Percentiles rank a stretch among this genome's conserved stretches.
Conservation (phyloP, 2,797 vertebrate genomes). For the Australoheros facetus region DNA sequence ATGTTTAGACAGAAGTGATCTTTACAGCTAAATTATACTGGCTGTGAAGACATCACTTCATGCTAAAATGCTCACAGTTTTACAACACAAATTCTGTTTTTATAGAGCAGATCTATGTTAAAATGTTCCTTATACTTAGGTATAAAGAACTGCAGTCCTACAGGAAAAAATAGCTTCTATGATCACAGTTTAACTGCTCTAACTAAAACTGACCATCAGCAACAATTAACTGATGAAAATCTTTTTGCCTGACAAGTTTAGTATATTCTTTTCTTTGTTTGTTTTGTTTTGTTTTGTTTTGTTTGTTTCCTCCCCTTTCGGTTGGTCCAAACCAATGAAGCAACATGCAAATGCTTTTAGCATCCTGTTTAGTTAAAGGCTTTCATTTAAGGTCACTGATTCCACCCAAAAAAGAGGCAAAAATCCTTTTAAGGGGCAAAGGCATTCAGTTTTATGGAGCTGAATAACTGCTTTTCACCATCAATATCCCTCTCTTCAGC, state of each 20-base stretch:
- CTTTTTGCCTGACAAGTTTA: not conserved
- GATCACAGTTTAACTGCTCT: not conserved
- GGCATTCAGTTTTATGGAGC: not conserved
- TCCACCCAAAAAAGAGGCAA: not conserved
- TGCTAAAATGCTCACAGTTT: no score
- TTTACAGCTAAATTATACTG: no score
- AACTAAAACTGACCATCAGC: not conserved
- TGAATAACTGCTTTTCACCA: not conserved
- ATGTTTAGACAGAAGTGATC: no score
- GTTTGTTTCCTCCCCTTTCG: not conserved
- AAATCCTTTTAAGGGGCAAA: not conserved
- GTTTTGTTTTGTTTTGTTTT: not conserved
- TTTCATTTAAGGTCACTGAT: conserved; percentile 12
- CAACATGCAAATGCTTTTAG: not conserved
- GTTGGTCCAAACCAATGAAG: not conserved
- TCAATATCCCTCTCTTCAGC: not conserved
- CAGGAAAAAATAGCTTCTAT: not conserved
- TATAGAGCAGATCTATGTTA: not conserved
- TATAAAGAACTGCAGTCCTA: not conserved
- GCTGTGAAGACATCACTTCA: no score
- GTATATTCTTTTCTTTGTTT: fast-evolving
- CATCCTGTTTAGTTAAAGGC: not conserved
- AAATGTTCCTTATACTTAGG: not conserved
- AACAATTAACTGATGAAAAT: not conserved
- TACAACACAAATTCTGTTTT: no score